Evolutionary conservation across 2,888 invertebrate genomes (phyloP).

Genomic region (Sthenelais limicola): DNA sequence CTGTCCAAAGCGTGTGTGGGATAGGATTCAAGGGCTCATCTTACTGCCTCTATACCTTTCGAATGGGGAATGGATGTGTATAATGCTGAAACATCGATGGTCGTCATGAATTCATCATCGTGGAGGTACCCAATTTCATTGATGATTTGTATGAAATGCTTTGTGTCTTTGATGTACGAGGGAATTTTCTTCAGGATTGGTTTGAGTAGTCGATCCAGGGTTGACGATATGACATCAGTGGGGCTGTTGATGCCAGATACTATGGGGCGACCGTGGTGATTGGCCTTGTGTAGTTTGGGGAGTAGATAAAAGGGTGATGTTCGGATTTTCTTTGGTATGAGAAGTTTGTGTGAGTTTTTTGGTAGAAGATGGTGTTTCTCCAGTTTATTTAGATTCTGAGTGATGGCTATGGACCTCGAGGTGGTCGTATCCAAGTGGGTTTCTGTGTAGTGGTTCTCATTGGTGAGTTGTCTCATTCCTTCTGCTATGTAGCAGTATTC

Average conservation of each 20-base stretch:
- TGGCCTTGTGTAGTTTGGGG: slow-evolving; percentile 19
- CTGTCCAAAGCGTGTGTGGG: too few relatives aligned
- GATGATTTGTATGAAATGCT: slow-evolving; percentile 9
- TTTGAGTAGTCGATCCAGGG: neutral
- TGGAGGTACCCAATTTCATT: slow-evolving; percentile 2
- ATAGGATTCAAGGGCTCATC: neutral
- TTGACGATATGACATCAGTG: slow-evolving; percentile 4
- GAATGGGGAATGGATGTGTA: slow-evolving; percentile 25
- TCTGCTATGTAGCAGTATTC: slow-evolving; percentile 13
- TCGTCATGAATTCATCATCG: slow-evolving; percentile 8
- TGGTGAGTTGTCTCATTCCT: slow-evolving; percentile 11
- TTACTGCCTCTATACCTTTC: slow-evolving; percentile 9
- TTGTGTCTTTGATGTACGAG: slow-evolving; percentile 9
- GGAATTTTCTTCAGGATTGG: neutral
- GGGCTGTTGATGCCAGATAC: slow-evolving; percentile 18
- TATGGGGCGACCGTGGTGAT: neutral
- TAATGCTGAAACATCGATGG: slow-evolving; percentile 6
- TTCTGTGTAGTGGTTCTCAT: neutral
- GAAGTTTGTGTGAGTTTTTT: neutral
- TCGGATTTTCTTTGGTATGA: neutral
- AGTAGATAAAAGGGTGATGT: slow-evolving; percentile 16
- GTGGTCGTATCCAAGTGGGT: neutral
- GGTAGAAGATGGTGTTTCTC: neutral
- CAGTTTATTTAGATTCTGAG: neutral
- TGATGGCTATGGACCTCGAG: neutral